These are phyloP conservation scores for Tanytarsus gracilentus DNA, from an alignment of 2,888 invertebrate genomes.

Conservation along the genomic window DNA sequence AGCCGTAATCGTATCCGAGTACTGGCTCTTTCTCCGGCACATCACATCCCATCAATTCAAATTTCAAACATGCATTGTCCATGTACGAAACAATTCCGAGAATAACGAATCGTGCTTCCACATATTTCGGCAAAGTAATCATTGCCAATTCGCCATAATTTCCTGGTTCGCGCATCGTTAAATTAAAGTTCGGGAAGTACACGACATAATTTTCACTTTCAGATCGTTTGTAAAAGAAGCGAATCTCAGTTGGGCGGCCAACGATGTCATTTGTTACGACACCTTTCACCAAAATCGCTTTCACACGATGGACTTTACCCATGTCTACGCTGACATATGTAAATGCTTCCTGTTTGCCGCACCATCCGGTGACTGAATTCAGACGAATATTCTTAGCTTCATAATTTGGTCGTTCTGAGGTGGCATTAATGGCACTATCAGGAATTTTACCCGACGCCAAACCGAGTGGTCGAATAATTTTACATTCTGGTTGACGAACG, in stretches of 20 bases:
- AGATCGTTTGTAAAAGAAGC: slow-evolving; percentile 93
- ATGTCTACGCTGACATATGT: slow-evolving; percentile 93
- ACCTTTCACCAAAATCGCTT: slow-evolving; percentile 86
- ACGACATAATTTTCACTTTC: slow-evolving; percentile 92
- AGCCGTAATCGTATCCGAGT: slow-evolving; percentile 87
- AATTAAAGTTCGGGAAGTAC: slow-evolving; percentile 92
- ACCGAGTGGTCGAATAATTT: slow-evolving; percentile 83
- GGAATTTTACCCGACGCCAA: slow-evolving; percentile 86
- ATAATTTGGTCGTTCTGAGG: slow-evolving; percentile 86
- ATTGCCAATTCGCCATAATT: slow-evolving; percentile 94
- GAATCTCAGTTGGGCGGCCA: slow-evolving; percentile 89
- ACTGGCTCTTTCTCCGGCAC: slow-evolving; percentile 72
- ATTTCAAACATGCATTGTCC: slow-evolving; percentile 92
- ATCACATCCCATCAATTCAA: slow-evolving; percentile 93
- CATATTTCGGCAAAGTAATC: slow-evolving; percentile 88
- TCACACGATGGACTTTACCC: slow-evolving; percentile 84
- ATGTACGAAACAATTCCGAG: slow-evolving; percentile 93
- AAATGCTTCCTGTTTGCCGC: slow-evolving; percentile 93
- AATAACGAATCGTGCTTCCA: slow-evolving; percentile 88
- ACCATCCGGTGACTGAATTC: slow-evolving; percentile 92
- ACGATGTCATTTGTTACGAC: slow-evolving; percentile 92
- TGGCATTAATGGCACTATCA: slow-evolving; percentile 90
- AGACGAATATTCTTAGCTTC: slow-evolving; percentile 81
- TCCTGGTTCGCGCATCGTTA: slow-evolving; percentile 91
- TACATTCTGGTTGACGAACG: slow-evolving; percentile 86